Base-by-base conservation (phyloP, 1,140 invertebrate genomes). In the Bombus fervidus region DNA sequence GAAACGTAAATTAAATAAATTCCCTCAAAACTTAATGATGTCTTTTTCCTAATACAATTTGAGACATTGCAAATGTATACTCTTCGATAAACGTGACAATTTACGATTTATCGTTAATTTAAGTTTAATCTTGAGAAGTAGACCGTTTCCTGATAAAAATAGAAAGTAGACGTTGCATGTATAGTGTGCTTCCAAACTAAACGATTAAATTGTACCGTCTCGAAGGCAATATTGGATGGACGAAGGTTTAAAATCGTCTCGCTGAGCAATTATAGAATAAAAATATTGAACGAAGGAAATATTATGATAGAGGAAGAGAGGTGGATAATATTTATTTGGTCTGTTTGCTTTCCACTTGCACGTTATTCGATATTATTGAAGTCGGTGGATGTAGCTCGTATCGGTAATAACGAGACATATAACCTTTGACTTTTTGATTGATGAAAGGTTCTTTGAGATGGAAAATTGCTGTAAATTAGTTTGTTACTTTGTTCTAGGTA, bases 311-410 rank as follows among this genome's bases (percentile, higher is more conserved):
- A 18, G 25, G 37, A 1, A 25, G 1, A 25, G 28, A n/a, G 15
- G 41, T 31, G 22, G 34, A 76, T 25, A 47, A 75, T 75, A 57
- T 75, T 75, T 75, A 75, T 75, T 75, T 75, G 34, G 6, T 59
- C 74, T 18, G 74, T 76, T 59, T 34, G 12, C 31, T n/a, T 6
- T 39, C 74, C 1, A 57, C 53, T n/a, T 53, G 25, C 37, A 12
- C 15, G 18, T 53, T 59, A 28, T 59, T 59, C n/a, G 34, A 76
- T 53, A 76, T 76, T 57, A 76, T 59, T 39, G 53, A 59, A 57
- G 18, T 25, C 43, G 73, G 57, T 53, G 59, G 59, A 22, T 22
- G 47, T 43, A 31, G 4, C 34, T 39, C 9, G 72, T 53, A 74
- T 53, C 43, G 72, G n/a, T 76, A 59, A 59, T 76, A 39, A 53